phyloP scores from a whole-genome alignment of 2,797 vertebrate genomes.

The Sarcophilus harrisii region DNA sequence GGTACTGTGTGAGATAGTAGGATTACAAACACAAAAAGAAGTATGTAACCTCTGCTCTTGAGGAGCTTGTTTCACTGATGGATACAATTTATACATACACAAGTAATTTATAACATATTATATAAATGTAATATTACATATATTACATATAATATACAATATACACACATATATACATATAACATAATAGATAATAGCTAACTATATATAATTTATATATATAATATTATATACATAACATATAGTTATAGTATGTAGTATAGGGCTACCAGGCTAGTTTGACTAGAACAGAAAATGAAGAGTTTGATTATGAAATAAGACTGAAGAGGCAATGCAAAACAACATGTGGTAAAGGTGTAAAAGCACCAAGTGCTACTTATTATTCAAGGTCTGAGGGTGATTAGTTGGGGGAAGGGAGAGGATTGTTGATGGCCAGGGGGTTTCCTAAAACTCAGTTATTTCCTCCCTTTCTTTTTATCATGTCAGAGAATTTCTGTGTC shows the following conservation, averaged over 20 bases:
- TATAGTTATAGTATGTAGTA: background rate
- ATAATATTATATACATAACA: no score
- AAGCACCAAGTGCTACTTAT: background rate
- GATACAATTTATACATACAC: background rate
- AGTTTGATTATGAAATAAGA: background rate
- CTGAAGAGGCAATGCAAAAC: background rate
- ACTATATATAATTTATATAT: background rate
- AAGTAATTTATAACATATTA: background rate
- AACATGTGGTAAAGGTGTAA: background rate
- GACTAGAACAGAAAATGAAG: background rate
- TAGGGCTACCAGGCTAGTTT: no score
- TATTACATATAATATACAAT: no score
- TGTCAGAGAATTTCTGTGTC: background rate
- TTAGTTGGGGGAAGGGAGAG: background rate
- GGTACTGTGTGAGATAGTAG: background rate
- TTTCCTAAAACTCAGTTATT: background rate
- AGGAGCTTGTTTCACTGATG: background rate
- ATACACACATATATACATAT: no score
- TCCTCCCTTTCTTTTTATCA: background rate
- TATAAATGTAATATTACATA: no score
- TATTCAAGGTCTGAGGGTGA: background rate
- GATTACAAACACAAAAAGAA: background rate
- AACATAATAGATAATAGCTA: background rate
- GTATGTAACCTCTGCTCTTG: background rate
- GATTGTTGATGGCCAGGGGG: background rate